Percentiles rank a stretch among this genome's conserved stretches.
Evolutionary conservation across 2,113 vertebrate genomes (phyloP).

Genomic region (Apodemus speciosus): DNA sequence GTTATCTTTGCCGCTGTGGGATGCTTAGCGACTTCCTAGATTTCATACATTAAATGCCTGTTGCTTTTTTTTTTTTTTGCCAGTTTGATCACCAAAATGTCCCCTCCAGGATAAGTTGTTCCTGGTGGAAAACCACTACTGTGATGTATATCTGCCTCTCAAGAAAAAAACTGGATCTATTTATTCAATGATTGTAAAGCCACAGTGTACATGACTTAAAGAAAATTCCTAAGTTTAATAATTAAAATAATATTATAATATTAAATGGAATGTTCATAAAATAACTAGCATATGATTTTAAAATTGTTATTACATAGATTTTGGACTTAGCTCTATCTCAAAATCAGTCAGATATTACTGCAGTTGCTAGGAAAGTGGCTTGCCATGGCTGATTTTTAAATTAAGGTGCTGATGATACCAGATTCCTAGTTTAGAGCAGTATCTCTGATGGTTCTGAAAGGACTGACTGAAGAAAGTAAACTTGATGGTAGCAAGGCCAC

Average conservation of each 20-base stretch:
- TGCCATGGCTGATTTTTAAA: background rate
- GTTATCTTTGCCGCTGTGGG: background rate
- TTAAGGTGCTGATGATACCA: background rate
- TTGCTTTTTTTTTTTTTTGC: background rate
- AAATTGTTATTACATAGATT: background rate
- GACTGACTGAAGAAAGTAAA: background rate
- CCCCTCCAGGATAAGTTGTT: background rate
- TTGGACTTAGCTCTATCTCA: background rate
- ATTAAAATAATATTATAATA: slow-evolving; percentile 8
- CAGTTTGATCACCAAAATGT: background rate
- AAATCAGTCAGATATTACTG: background rate
- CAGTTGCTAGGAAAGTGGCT: slow-evolving; percentile 17
- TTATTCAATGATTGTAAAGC: slow-evolving; percentile 8
- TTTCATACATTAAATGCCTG: background rate
- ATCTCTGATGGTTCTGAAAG: background rate
- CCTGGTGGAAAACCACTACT: background rate
- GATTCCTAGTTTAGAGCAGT: slow-evolving; percentile 16
- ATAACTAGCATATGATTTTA: background rate
- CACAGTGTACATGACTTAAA: background rate
- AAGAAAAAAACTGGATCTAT: background rate
- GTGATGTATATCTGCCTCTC: background rate
- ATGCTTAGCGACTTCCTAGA: background rate
- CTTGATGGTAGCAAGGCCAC: background rate
- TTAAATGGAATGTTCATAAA: slow-evolving; percentile 36
- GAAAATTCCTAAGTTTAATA: slow-evolving; percentile 28